Conservation (phyloP, 2,113 vertebrate genomes). For the Pandion haliaetus region DNA sequence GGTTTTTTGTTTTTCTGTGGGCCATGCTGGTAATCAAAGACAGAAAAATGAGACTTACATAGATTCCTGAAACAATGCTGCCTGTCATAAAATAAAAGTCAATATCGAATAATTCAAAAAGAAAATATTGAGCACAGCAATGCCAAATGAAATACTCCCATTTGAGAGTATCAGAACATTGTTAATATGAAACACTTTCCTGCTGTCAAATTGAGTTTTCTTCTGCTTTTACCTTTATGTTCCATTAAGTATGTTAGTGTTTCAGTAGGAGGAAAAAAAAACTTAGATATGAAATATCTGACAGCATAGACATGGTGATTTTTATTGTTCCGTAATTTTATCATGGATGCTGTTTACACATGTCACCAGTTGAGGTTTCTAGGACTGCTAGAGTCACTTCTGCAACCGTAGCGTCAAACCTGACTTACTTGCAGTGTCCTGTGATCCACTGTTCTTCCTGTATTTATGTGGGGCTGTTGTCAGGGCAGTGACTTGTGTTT, state of each 20-base stretch:
- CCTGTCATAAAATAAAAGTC: background rate
- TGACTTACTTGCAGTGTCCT: background rate
- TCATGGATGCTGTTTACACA: background rate
- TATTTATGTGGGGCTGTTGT: background rate
- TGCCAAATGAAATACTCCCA: background rate
- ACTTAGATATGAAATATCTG: background rate
- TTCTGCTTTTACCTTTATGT: background rate
- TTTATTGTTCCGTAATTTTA: background rate
- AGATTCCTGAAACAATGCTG: background rate
- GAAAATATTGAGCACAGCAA: background rate
- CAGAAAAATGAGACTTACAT: background rate
- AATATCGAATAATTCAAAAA: background rate
- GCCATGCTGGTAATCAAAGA: background rate
- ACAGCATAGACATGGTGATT: background rate
- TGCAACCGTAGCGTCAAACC: background rate
- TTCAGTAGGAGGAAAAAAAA: background rate
- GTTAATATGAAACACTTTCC: accelerated
- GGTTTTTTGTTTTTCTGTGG: background rate
- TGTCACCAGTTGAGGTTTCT: background rate
- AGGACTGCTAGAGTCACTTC: background rate
- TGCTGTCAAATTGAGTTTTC: background rate
- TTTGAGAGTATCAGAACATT: background rate
- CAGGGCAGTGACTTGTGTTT: background rate
- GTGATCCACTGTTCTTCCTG: background rate
- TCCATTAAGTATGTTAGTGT: background rate